These are phyloP conservation scores for Emydoidea blandingii DNA, from an alignment of 2,797 vertebrate genomes.

Conservation along the genomic window DNA sequence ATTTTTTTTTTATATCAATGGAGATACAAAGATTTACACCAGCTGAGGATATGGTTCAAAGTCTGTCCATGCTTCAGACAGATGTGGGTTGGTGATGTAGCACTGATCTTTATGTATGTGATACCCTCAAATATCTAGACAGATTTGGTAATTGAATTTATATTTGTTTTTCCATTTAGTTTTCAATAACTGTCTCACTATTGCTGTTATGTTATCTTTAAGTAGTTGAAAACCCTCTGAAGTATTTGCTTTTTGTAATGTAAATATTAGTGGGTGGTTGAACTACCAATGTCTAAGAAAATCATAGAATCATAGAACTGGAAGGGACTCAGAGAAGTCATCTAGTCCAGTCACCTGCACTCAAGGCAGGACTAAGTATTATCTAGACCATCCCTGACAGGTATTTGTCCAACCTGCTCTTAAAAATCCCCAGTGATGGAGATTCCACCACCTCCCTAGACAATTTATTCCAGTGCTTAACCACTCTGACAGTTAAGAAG, in stretches of 20 bases:
- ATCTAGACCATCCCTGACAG: no score
- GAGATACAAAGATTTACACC: neutral
- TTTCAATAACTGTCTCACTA: neutral
- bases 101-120: neutral
- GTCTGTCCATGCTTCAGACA: fast-evolving
- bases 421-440: no score
- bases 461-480: no score
- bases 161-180: neutral
- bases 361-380: no score
- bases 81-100: fast-evolving
- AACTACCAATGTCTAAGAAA: neutral
- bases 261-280: neutral
- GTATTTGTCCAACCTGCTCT: no score
- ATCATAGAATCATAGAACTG: no score
- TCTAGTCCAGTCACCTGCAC: no score
- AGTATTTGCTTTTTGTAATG: neutral
- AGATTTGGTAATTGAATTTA: neutral
- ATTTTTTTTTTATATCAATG: neutral
- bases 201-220: neutral
- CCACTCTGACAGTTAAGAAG: no score
- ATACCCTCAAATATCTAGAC: neutral
- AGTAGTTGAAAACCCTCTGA: neutral
- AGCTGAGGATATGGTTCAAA: neutral
- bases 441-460: no score
- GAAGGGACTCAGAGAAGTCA: no score